phyloP scores from a whole-genome alignment of 2,797 vertebrate genomes.

The Phoxinus dragarum region DNA sequence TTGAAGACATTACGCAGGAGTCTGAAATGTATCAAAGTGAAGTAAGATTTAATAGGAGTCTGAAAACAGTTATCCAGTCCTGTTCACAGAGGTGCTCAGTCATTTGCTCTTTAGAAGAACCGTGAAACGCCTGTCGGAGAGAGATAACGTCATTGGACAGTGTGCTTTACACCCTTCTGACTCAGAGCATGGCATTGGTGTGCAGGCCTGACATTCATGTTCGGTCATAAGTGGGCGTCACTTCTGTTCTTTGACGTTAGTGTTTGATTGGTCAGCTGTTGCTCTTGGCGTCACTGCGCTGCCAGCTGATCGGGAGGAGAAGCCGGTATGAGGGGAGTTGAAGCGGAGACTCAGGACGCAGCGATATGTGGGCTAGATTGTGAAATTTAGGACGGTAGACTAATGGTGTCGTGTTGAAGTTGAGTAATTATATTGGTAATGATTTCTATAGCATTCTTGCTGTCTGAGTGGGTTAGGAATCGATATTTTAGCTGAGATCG shows the following conservation, averaged over 20 bases:
- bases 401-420: slow-evolving; percentile 46
- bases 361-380: slow-evolving; percentile 64
- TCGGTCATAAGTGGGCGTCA: slow-evolving; percentile 65
- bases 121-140: slow-evolving; percentile 69
- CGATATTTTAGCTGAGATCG: slow-evolving; percentile 21
- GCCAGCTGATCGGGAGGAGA: slow-evolving; percentile 96
- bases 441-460: background rate
- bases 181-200: slow-evolving; percentile 66
- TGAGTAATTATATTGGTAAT: slow-evolving; percentile 38
- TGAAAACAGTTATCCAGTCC: slow-evolving; percentile 45
- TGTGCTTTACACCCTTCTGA: slow-evolving; percentile 60
- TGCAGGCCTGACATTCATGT: slow-evolving; percentile 60
- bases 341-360: slow-evolving; percentile 71
- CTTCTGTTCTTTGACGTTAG: slow-evolving; percentile 67
- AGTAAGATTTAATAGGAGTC: slow-evolving; percentile 55
- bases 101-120: slow-evolving; percentile 68
- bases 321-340: slow-evolving; percentile 90
- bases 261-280: slow-evolving; percentile 75
- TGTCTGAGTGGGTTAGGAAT: background rate
- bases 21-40: slow-evolving; percentile 43
- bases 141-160: slow-evolving; percentile 67
- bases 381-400: slow-evolving; percentile 66
- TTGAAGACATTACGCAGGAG: background rate
- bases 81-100: slow-evolving; percentile 66
- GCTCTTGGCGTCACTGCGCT: slow-evolving; percentile 82